These are phyloP conservation scores for Periphyllus acericola DNA, from an alignment of 2,888 invertebrate species.

Conservation along the genomic window DNA sequence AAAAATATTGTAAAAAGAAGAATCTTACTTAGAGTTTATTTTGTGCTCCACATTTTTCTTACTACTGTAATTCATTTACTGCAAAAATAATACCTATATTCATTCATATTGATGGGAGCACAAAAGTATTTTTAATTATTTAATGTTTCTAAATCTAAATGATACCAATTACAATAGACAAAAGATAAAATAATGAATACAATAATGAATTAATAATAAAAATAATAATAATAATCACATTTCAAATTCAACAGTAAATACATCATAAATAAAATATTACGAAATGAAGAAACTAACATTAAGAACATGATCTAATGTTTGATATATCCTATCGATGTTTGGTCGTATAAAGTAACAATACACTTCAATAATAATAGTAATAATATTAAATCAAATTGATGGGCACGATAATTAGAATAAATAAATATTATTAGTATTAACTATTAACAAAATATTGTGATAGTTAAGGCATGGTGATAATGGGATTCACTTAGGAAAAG, in stretches of 20 bases:
- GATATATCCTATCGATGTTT: constrained; percentile 11
- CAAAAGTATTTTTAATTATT: constrained; percentile 1
- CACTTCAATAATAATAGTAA: constrained; percentile 30
- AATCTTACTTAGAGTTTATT: background rate
- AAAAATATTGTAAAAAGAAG: background rate
- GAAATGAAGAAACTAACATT: background rate
- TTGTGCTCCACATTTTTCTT: background rate
- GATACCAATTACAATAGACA: background rate
- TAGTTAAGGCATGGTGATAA: constrained; percentile 39
- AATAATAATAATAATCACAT: constrained; percentile 46
- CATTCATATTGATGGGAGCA: background rate
- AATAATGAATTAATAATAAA: constrained; percentile 50
- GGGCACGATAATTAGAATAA: constrained; percentile 15
- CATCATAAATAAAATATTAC: background rate
- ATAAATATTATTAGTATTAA: constrained; percentile 46
- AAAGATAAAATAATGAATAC: constrained; percentile 36
- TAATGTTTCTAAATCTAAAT: constrained; percentile 16
- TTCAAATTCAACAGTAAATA: constrained; percentile 36
- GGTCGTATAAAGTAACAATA: constrained; percentile 37
- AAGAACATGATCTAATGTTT: constrained; percentile 30
- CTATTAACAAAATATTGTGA: constrained; percentile 37
- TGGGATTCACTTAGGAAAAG: constrained; percentile 5
- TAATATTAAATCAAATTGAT: constrained; percentile 38
- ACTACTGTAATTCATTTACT: background rate
- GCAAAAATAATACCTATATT: constrained; percentile 26